Evolutionary conservation across 2,888 invertebrate species (phyloP), one percentile per base, ranked within the genome.

Genomic region (Mimumesa dahlbomi): DNA sequence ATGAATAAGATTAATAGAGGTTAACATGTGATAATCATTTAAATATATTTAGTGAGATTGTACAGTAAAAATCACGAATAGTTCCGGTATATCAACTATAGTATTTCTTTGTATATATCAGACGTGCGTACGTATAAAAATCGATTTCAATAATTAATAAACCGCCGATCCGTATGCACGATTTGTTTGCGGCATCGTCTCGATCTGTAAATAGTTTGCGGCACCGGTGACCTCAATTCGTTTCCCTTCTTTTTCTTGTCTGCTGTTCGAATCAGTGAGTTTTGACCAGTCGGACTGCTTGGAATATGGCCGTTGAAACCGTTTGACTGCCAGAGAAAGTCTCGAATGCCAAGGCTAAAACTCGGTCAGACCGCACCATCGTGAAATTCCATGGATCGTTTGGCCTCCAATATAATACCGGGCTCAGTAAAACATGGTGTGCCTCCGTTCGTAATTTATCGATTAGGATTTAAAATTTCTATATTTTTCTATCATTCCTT

Each of bases 331-430:
- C 64, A 75, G 86, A 84, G 86, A 87, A 87, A 87, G 86, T 86
- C 82, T 16, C 76, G 85, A 86, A 74, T 86, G 85, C 83, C 85
- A 87, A 85, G 85, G 85, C 82, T 84, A 82, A 82, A 79, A 81
- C 68, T 79, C 84, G 86, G 85, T 84, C 86, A 85, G 63, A 56
- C 50, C 56, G 43, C 66, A 59, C 46, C 63, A 58, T 69, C 67
- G 66, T 72, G 78, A 76, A 78, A 79, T 82, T 82, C 75, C 71
- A 68, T 49, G 38, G 62, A 64, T 68, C 53, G 57, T 45, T 43
- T 67, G 73, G 66, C 25, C 62, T 59, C 64, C 43, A 34, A n/a
- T n/a, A n/a, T 11, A 18, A n/a, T 13, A 13, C 49, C 34, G 53
- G 40, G 42, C 22, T n/a, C n/a, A n/a, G n/a, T n/a, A n/a, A n/a